Percentiles rank a stretch among this genome's conserved stretches.
Evolutionary conservation across 2,888 invertebrate genomes (phyloP).

Genomic region (Bombylius major): DNA sequence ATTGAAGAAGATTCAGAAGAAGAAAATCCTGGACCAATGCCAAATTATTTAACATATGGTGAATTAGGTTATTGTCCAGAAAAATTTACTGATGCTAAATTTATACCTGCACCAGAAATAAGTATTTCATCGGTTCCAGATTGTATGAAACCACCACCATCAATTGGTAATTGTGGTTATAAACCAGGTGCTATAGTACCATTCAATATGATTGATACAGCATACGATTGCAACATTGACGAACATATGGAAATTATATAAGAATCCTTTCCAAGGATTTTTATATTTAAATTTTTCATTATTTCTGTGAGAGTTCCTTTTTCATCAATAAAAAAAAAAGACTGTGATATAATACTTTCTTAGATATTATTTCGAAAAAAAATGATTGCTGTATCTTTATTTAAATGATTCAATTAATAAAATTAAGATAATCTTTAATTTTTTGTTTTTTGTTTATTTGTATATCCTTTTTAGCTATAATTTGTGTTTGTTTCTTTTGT

Average conservation of each 20-base stretch:
- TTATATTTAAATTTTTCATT: too few relatives aligned
- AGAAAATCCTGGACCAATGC: constrained; percentile 10
- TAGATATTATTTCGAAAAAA: neutral
- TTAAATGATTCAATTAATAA: too few relatives aligned
- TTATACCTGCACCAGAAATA: constrained; percentile 13
- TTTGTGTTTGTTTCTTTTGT: too few relatives aligned
- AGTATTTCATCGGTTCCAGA: neutral
- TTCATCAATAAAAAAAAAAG: too few relatives aligned
- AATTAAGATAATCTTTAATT: too few relatives aligned
- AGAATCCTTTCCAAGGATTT: too few relatives aligned
- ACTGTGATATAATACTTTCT: neutral
- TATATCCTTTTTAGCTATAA: too few relatives aligned
- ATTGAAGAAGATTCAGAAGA: constrained; percentile 18
- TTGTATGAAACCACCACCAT: neutral
- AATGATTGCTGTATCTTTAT: neutral
- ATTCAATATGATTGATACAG: constrained; percentile 2
- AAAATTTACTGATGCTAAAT: constrained; percentile 27
- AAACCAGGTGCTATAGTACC: constrained; percentile 24
- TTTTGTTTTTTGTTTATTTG: too few relatives aligned
- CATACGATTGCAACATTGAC: too few relatives aligned
- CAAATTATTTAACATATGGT: constrained; percentile 30
- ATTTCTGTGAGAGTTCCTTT: too few relatives aligned
- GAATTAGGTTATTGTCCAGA: constrained; percentile 39
- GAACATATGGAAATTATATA: too few relatives aligned
- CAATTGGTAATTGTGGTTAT: constrained; percentile 23